Evolutionary conservation across 2,113 vertebrate species (phyloP).

Genomic region (Ochotona princeps): DNA sequence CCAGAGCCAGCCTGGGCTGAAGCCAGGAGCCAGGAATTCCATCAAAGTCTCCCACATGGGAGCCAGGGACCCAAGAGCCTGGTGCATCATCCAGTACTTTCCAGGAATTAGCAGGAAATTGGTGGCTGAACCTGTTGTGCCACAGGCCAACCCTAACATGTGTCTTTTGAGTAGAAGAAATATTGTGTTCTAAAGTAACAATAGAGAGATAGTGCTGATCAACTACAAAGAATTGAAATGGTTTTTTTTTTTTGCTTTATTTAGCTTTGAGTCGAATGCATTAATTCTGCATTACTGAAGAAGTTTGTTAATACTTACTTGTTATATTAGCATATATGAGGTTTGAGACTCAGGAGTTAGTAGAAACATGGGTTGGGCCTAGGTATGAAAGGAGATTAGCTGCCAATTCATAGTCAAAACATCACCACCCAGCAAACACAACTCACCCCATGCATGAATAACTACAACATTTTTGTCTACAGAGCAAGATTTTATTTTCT

Average conservation of each 20-base stretch:
- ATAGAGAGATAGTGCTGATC: constrained; percentile 9
- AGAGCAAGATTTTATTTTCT: neutral
- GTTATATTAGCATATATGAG: neutral
- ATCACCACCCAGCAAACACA: neutral
- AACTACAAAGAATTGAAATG: neutral
- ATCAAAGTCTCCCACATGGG: too few relatives aligned
- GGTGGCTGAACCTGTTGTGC: too few relatives aligned
- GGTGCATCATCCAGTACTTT: too few relatives aligned
- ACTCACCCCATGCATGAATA: neutral
- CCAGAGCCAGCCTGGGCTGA: too few relatives aligned
- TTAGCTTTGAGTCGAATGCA: constrained; percentile 15
- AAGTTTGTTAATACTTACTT: neutral
- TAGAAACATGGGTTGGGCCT: neutral
- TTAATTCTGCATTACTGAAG: neutral
- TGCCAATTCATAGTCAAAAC: neutral
- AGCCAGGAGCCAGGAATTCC: too few relatives aligned
- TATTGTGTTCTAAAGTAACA: neutral
- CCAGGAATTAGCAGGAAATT: too few relatives aligned
- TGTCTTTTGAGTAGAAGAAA: neutral
- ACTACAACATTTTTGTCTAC: neutral
- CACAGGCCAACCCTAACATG: neutral
- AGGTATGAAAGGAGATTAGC: neutral
- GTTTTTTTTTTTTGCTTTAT: constrained; percentile 39
- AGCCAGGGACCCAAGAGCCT: too few relatives aligned
- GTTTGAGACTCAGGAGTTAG: neutral